Conservation (phyloP, 2,888 invertebrate species). For the Cheilosia pagana region DNA sequence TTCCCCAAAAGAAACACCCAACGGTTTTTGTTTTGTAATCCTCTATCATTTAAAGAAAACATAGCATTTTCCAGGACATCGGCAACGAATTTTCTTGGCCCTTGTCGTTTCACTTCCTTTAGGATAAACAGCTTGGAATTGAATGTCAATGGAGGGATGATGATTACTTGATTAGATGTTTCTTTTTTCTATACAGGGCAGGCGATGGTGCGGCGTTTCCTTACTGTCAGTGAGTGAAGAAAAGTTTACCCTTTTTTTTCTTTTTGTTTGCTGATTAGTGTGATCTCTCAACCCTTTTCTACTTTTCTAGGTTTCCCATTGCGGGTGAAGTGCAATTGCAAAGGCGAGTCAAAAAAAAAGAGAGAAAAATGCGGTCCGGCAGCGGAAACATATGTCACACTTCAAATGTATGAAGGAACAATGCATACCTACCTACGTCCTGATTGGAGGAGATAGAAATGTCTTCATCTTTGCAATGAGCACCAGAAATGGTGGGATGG, state of each 20-base stretch:
- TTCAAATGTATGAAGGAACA: constrained; percentile 54
- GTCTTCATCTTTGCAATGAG: constrained; percentile 41
- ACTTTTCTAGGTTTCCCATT: constrained; percentile 33
- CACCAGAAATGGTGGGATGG: constrained; percentile 7
- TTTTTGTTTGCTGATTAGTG: constrained; percentile 66
- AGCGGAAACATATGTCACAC: constrained; percentile 66
- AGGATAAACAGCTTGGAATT: constrained; percentile 61
- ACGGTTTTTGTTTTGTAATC: constrained; percentile 49
- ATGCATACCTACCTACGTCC: constrained; percentile 29
- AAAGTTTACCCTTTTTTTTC: constrained; percentile 64
- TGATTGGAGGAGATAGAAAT: constrained; percentile 58
- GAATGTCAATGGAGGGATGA: constrained; percentile 75
- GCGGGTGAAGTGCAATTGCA: constrained; percentile 1
- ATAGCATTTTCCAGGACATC: constrained; percentile 34
- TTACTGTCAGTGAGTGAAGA: constrained; percentile 30
- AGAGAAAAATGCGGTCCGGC: constrained; percentile 58
- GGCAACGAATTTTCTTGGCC: constrained; percentile 48
- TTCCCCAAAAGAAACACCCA: constrained; percentile 1
- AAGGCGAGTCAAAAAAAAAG: constrained; percentile 32
- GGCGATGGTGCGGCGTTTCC: constrained; percentile 26
- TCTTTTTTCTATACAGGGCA: constrained; percentile 57
- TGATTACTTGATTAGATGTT: constrained; percentile 76
- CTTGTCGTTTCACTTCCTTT: constrained; percentile 44
- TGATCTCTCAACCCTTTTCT: constrained; percentile 60
- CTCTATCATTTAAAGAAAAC: constrained; percentile 57